Conservation (phyloP, 1,140 invertebrate genomes). For the Melipona quadrifasciata region DNA sequence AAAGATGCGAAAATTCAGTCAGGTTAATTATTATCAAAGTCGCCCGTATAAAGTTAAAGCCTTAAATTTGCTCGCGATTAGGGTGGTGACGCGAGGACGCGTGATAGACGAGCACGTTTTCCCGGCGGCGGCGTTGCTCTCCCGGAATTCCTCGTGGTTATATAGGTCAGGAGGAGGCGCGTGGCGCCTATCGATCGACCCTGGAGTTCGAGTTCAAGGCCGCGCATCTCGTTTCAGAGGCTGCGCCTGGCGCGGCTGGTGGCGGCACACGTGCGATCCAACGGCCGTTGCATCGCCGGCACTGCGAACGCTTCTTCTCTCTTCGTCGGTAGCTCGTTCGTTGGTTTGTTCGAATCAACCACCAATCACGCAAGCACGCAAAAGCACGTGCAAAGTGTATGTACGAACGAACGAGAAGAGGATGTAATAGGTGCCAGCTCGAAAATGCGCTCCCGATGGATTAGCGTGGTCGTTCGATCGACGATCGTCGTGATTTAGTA, state of each 20-base stretch:
- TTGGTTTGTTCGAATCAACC: neutral
- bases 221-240: constrained; percentile 69
- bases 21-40: neutral
- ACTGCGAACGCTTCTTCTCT: neutral
- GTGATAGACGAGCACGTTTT: neutral
- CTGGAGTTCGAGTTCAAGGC: constrained; percentile 76
- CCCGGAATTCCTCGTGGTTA: constrained; percentile 62
- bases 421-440: neutral
- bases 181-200: constrained; percentile 75
- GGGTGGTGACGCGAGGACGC: neutral
- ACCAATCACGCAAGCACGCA: neutral
- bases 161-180: constrained; percentile 72
- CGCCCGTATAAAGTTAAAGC: neutral
- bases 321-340: neutral
- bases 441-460: neutral
- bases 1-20: neutral
- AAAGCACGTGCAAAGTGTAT: neutral
- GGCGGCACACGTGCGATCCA: neutral
- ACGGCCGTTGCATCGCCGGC: neutral
- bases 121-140: constrained; percentile 7
- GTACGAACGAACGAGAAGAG: neutral
- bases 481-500: neutral
- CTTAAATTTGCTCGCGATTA: constrained; percentile 8
- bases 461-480: neutral
- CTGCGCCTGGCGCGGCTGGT: constrained; percentile 41